Conservation (phyloP, 1,140 invertebrate species). For the Drosophila punjabiensis region DNA sequence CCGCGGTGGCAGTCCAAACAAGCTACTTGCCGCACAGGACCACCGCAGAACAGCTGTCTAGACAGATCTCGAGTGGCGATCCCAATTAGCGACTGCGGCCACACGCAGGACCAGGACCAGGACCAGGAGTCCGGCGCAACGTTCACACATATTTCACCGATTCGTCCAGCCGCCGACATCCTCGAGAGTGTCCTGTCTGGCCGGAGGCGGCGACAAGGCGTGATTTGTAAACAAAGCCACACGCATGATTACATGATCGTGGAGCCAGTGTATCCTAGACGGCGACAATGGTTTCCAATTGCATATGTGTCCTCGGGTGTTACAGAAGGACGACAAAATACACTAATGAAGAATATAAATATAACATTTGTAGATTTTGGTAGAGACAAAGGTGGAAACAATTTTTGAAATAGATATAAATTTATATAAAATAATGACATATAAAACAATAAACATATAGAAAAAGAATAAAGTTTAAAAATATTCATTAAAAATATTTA, state of each 20-base stretch:
- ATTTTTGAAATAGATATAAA: neutral
- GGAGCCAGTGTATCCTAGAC: constrained; percentile 18
- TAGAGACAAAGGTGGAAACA: neutral
- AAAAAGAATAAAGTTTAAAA: neutral
- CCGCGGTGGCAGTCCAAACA: constrained; percentile 69
- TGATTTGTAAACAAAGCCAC: constrained; percentile 74
- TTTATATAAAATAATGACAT: neutral
- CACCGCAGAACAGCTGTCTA: constrained; percentile 58
- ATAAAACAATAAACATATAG: neutral
- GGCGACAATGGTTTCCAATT: constrained; percentile 56
- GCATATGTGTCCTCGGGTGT: constrained; percentile 11
- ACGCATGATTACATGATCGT: constrained; percentile 73
- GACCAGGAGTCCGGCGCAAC: constrained; percentile 14
- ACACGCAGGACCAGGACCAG: constrained; percentile 36
- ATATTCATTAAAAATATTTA: neutral
- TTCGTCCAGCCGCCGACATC: constrained; percentile 51
- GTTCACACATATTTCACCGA: constrained; percentile 74
- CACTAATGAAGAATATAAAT: neutral
- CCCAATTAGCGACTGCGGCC: constrained; percentile 63
- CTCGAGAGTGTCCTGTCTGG: constrained; percentile 64
- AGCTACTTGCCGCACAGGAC: constrained; percentile 33
- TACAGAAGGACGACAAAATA: neutral
- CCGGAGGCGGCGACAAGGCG: constrained; percentile 64
- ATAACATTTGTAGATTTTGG: neutral
- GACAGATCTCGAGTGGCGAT: constrained; percentile 50